Conservation (phyloP, 2,113 vertebrate genomes). For the Anoura caudifer region DNA sequence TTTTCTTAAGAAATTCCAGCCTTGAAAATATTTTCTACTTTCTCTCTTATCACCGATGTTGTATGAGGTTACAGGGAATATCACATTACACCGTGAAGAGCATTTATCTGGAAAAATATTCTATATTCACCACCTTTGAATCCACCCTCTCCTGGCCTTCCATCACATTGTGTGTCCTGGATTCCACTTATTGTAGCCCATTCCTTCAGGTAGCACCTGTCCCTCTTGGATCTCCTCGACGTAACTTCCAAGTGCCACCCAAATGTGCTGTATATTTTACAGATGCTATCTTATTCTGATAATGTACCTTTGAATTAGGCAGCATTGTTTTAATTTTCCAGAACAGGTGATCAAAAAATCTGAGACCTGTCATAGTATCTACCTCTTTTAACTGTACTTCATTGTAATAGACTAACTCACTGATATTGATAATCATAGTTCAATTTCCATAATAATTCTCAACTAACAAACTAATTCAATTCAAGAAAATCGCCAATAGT, state of each 20-base stretch:
- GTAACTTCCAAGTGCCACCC: neutral
- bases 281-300: neutral
- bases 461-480: neutral
- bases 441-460: neutral
- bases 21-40: neutral
- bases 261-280: neutral
- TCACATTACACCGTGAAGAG: fast-evolving
- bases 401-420: neutral
- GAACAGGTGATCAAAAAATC: neutral
- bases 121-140: neutral
- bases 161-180: neutral
- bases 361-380: neutral
- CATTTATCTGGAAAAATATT: neutral
- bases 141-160: neutral
- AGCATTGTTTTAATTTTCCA: neutral
- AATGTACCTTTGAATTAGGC: neutral
- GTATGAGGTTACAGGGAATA: neutral
- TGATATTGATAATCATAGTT: neutral
- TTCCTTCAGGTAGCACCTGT: no score
- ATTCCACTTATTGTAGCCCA: neutral
- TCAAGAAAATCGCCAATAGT: neutral
- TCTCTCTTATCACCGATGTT: neutral
- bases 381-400: neutral
- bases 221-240: neutral
- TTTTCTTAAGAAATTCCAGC: neutral